A percentile compares a stretch with the other conserved stretches of the same genome.
Conservation (phyloP, 2,113 vertebrate species). For the Himantopus leucocephalus region DNA sequence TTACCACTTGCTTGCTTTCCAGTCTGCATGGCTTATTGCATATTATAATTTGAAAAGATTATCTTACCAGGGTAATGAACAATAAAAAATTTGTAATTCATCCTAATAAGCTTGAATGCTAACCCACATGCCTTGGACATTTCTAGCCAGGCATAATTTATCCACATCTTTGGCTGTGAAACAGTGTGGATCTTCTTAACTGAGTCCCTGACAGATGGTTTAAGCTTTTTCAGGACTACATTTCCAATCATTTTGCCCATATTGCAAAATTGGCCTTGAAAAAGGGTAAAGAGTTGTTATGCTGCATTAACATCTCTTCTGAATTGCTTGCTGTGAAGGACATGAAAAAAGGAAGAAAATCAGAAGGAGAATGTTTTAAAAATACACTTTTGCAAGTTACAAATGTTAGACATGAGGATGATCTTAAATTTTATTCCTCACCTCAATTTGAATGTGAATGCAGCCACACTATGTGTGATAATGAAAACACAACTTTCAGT, state of each 20-base stretch:
- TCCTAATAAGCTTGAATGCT: slow-evolving; percentile 75
- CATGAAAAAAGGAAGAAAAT: slow-evolving; percentile 67
- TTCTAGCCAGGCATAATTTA: slow-evolving; percentile 79
- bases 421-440: slow-evolving; percentile 24
- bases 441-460: slow-evolving; percentile 34
- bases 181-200: slow-evolving; percentile 79
- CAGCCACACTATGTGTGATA: slow-evolving; percentile 7
- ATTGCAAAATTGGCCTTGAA: slow-evolving; percentile 84
- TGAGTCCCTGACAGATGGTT: slow-evolving; percentile 83
- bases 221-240: slow-evolving; percentile 76
- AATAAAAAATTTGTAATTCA: slow-evolving; percentile 70
- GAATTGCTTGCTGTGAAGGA: slow-evolving; percentile 78
- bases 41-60: slow-evolving; percentile 64
- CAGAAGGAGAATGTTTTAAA: slow-evolving; percentile 45
- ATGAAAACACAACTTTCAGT: slow-evolving; percentile 45
- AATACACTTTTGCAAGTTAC: slow-evolving; percentile 39
- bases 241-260: slow-evolving; percentile 80
- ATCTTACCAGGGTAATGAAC: slow-evolving; percentile 69
- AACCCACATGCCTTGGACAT: slow-evolving; percentile 71
- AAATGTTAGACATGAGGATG: background rate
- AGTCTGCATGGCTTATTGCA: slow-evolving; percentile 26
- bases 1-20: slow-evolving; percentile 38
- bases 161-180: slow-evolving; percentile 77
- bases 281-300: slow-evolving; percentile 81
- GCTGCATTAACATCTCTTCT: slow-evolving; percentile 74